phyloP scores from a whole-genome alignment of 2,888 invertebrate species.

The Nephrotoma flavescens region DNA sequence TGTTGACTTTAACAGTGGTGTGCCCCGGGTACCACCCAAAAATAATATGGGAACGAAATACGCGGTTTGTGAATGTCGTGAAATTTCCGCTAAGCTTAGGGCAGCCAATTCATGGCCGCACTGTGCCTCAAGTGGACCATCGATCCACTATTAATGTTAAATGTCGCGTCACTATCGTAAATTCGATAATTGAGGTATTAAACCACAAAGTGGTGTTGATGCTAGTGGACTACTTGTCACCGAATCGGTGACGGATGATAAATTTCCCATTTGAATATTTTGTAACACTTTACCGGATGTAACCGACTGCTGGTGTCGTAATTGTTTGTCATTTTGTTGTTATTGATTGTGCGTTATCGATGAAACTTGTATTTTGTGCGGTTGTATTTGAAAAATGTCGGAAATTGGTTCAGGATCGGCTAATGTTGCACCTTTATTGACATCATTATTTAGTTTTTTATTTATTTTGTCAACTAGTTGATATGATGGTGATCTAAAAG shows the following conservation, averaged over 20 bases:
- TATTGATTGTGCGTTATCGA: not conserved
- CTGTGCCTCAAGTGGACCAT: slow-evolving; percentile 58
- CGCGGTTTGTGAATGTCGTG: slow-evolving; percentile 55
- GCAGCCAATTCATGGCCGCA: slow-evolving; percentile 69
- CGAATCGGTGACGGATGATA: slow-evolving; percentile 12
- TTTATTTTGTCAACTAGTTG: slow-evolving; percentile 18
- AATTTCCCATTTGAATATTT: slow-evolving; percentile 6
- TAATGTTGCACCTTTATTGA: slow-evolving; percentile 23
- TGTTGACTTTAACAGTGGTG: slow-evolving; percentile 59
- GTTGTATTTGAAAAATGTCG: slow-evolving; percentile 18
- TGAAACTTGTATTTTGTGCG: slow-evolving; percentile 12
- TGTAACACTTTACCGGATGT: slow-evolving; percentile 6
- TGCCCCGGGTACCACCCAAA: slow-evolving; percentile 62
- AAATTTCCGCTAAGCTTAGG: slow-evolving; percentile 59
- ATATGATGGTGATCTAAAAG: slow-evolving; percentile 16
- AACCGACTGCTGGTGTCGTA: slow-evolving; percentile 3
- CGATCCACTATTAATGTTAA: slow-evolving; percentile 36
- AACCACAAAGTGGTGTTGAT: slow-evolving; percentile 18
- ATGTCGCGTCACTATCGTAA: slow-evolving; percentile 37
- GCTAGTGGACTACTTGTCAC: slow-evolving; percentile 18
- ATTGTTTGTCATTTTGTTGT: not conserved
- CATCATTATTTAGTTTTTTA: too few species aligned
- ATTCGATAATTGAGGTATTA: slow-evolving; percentile 40
- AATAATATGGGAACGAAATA: slow-evolving; percentile 67
- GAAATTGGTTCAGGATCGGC: slow-evolving; percentile 27